A percentile compares a stretch with the other conserved stretches of the same genome.
phyloP scores from a whole-genome alignment of 2,888 invertebrate species.

The Pristionchus maxplancki region DNA sequence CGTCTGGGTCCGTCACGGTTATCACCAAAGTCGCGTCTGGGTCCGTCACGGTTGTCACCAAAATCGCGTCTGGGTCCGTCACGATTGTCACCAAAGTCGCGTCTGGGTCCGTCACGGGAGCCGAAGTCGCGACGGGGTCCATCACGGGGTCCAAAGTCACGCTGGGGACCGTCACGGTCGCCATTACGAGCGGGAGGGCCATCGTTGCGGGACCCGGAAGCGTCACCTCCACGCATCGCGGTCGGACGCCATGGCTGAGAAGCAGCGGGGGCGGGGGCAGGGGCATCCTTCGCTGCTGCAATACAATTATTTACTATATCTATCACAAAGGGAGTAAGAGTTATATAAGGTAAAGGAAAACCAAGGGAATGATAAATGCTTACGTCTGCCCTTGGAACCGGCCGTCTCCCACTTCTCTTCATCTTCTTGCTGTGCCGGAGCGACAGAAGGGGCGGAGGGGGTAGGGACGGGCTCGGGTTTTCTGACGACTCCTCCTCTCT shows the following conservation, averaged over 20 bases:
- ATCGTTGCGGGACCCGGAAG: neutral
- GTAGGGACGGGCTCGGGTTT: conserved; percentile 32
- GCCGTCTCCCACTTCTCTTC: conserved; percentile 46
- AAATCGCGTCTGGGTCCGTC: neutral
- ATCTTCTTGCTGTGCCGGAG: conserved; percentile 1
- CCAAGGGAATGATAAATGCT: no score
- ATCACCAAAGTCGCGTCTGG: neutral
- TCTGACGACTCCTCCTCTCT: conserved; percentile 23
- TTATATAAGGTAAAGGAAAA: no score
- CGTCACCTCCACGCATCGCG: neutral
- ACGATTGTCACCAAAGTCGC: neutral
- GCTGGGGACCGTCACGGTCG: neutral
- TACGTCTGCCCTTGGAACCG: conserved; percentile 38
- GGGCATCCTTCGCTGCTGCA: neutral
- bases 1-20: neutral
- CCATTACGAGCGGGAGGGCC: neutral
- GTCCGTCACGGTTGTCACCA: neutral
- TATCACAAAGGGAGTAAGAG: no score
- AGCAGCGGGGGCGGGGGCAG: neutral
- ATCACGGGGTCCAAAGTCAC: neutral
- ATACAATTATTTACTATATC: neutral
- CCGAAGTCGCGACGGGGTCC: neutral
- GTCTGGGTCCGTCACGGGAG: neutral
- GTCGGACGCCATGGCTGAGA: conserved; percentile 34
- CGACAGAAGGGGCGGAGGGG: conserved; percentile 3